These are phyloP conservation scores for Papilio aristodemus DNA, from an alignment of 1,140 invertebrate genomes.

Conservation along the genomic window DNA sequence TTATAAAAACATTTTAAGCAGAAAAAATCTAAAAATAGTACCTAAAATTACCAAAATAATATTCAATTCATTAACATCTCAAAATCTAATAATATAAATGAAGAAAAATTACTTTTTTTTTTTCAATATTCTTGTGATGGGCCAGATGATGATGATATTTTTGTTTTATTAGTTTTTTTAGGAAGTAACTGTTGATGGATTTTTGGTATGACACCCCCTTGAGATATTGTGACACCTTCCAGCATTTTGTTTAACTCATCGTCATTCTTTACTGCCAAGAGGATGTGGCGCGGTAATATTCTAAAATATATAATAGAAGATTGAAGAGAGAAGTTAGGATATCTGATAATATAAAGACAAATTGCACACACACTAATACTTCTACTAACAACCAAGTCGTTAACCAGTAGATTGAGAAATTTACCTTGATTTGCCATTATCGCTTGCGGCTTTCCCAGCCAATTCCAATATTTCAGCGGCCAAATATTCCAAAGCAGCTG, in stretches of 20 bases:
- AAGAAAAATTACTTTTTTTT: neutral
- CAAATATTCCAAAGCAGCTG: constrained; percentile 82
- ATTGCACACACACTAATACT: too few relatives aligned
- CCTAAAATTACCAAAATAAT: too few relatives aligned
- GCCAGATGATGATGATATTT: constrained; percentile 33
- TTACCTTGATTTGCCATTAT: constrained; percentile 58
- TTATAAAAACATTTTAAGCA: too few relatives aligned
- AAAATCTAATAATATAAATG: neutral
- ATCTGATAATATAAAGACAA: too few relatives aligned
- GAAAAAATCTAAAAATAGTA: too few relatives aligned
- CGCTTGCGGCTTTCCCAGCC: constrained; percentile 80
- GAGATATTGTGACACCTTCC: constrained; percentile 88
- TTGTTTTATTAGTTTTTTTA: constrained; percentile 80
- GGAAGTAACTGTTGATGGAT: constrained; percentile 87
- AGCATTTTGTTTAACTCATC: constrained; percentile 90
- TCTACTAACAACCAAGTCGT: too few relatives aligned
- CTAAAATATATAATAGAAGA: constrained; percentile 59
- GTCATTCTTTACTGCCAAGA: constrained; percentile 89
- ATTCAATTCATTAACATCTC: too few relatives aligned
- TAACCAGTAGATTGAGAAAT: too few relatives aligned
- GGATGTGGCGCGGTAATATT: constrained; percentile 88
- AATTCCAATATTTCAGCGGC: constrained; percentile 83
- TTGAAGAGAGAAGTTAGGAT: too few relatives aligned
- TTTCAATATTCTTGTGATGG: constrained; percentile 62
- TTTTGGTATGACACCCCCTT: constrained; percentile 89